A percentile compares a stretch with the other conserved stretches of the same genome.
phyloP scores from a whole-genome alignment of 1,140 invertebrate species.

The Agrilus planipennis region DNA sequence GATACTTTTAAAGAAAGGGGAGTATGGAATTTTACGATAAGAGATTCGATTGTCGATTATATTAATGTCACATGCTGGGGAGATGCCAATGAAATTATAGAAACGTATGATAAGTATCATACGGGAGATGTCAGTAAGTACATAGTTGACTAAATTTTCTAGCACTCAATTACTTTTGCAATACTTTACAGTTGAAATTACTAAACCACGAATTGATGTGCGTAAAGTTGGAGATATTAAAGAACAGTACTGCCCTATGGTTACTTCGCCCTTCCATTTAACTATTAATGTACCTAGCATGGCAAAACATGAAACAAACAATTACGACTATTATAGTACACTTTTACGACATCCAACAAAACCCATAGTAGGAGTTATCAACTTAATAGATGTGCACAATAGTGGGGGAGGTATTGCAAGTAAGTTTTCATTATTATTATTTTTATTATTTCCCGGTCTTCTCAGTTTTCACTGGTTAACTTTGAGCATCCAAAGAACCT shows the following conservation, averaged over 20 bases:
- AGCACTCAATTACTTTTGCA: constrained; percentile 6
- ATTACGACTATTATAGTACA: constrained; percentile 32
- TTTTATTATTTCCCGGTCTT: too few relatives aligned
- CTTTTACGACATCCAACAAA: constrained; percentile 50
- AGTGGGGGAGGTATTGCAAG: constrained; percentile 15
- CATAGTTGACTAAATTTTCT: constrained; percentile 7
- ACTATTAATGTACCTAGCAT: constrained; percentile 41
- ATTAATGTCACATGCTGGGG: constrained; percentile 61
- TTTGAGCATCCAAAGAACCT: too few relatives aligned
- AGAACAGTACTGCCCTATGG: constrained; percentile 47
- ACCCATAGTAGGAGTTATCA: constrained; percentile 38
- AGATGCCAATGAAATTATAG: constrained; percentile 41
- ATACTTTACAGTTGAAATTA: constrained; percentile 45
- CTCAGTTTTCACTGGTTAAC: too few relatives aligned
- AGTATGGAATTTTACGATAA: constrained; percentile 56
- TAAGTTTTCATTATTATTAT: too few relatives aligned
- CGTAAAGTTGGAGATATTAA: constrained; percentile 40
- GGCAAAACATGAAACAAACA: constrained; percentile 40
- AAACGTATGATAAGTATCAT: constrained; percentile 43
- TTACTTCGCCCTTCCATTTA: constrained; percentile 46
- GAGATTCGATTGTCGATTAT: constrained; percentile 52
- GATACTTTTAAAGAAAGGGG: constrained; percentile 26
- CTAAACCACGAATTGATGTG: constrained; percentile 42
- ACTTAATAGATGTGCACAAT: constrained; percentile 37
- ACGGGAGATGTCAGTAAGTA: constrained; percentile 50